Conservation (phyloP, 2,888 invertebrate species). For the Euplagia quadripunctaria region DNA sequence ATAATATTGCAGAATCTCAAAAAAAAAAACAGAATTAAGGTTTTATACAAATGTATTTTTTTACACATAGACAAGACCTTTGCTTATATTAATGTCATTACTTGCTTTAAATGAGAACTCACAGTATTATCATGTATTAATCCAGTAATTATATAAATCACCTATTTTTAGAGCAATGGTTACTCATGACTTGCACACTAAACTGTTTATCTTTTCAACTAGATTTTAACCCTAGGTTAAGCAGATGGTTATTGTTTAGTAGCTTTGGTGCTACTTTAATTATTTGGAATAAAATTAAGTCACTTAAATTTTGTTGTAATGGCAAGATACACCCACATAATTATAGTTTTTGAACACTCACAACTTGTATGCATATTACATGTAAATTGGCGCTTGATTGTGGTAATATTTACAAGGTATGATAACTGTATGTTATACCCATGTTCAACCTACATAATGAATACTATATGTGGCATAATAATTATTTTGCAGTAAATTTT, state of each 20-base stretch:
- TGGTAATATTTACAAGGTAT: neutral
- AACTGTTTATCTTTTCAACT: constrained; percentile 5
- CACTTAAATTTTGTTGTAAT: neutral
- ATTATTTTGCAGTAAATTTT: constrained; percentile 22
- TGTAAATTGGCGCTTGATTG: neutral
- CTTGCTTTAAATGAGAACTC: constrained; percentile 29
- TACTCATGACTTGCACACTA: too few relatives aligned
- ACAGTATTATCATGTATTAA: constrained; percentile 40
- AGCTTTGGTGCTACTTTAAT: neutral
- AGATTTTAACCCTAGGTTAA: constrained; percentile 11
- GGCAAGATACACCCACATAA: neutral
- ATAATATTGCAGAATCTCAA: constrained; percentile 29
- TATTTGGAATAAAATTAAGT: neutral
- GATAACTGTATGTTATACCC: neutral
- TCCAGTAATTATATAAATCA: constrained; percentile 38
- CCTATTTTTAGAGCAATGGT: neutral
- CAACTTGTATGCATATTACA: too few relatives aligned
- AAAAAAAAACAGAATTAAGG: neutral
- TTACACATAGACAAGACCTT: neutral
- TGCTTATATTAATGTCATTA: neutral
- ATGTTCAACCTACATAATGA: constrained; percentile 3
- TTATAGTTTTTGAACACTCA: neutral
- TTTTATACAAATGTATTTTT: neutral
- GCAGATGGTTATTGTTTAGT: neutral
- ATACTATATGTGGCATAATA: constrained; percentile 26